These are phyloP conservation scores for Macquaria ambigua DNA, from an alignment of 2,113 vertebrate genomes.

Conservation along the genomic window DNA sequence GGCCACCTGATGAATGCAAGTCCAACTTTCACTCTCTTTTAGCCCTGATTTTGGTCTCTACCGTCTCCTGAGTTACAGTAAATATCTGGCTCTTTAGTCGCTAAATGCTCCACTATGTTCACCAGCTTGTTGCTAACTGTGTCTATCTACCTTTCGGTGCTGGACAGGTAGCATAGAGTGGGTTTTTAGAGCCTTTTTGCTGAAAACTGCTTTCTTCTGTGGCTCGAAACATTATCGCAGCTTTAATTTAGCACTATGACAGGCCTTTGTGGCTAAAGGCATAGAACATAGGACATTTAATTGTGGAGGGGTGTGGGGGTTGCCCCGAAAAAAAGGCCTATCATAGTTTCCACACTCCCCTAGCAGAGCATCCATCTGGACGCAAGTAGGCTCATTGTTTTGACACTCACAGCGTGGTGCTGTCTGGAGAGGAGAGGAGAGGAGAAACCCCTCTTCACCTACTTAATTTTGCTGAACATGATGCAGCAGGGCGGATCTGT, in stretches of 20 bases:
- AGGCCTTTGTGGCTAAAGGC: neutral
- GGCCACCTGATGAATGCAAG: neutral
- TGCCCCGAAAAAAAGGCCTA: conserved; percentile 40
- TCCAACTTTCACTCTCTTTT: neutral
- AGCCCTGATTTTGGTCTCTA: neutral
- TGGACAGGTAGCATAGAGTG: neutral
- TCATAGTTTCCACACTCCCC: conserved; percentile 51
- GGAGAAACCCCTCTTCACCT: conserved; percentile 23
- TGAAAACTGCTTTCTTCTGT: neutral
- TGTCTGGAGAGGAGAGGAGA: conserved; percentile 65
- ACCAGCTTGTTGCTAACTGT: neutral
- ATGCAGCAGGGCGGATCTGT: conserved; percentile 33
- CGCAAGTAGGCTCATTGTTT: conserved; percentile 73
- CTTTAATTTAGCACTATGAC: neutral
- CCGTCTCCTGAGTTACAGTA: neutral
- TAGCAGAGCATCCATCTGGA: conserved; percentile 79
- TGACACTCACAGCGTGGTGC: conserved; percentile 78
- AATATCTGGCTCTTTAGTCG: too few relatives aligned
- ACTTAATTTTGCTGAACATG: conserved; percentile 29
- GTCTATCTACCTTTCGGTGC: neutral
- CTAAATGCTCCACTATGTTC: neutral
- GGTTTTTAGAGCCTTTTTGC: neutral
- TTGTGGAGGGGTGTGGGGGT: neutral
- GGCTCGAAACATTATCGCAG: neutral
- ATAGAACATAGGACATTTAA: too few relatives aligned